Conservation (phyloP, 1,140 invertebrate genomes). For the Mizuhopecten yessoensis region DNA sequence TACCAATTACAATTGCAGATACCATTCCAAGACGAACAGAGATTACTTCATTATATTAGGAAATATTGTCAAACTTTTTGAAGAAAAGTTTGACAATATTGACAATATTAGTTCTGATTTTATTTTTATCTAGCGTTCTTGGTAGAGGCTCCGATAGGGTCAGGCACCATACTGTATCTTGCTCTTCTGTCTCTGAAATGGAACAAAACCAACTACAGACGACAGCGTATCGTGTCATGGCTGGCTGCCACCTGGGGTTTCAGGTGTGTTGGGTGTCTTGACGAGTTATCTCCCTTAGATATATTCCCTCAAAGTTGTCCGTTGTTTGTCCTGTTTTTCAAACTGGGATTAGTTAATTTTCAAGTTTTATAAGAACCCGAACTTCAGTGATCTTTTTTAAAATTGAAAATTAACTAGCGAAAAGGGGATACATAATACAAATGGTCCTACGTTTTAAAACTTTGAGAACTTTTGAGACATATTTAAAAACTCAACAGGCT, state of each 20-base stretch:
- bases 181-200: constrained; percentile 77
- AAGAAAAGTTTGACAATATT: no score
- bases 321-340: no score
- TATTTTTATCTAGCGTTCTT: background rate
- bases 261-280: constrained; percentile 71
- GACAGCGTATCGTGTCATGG: constrained; percentile 81
- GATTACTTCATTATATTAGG: background rate
- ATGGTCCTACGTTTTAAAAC: no score
- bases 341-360: no score
- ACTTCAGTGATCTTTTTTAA: no score
- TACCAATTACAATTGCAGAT: background rate
- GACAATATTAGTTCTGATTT: background rate
- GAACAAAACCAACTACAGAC: constrained; percentile 68
- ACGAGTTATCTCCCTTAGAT: no score
- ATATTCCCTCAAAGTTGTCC: no score
- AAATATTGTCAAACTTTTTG: background rate
- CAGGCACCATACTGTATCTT: constrained; percentile 79
- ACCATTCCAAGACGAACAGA: background rate
- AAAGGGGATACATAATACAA: no score
- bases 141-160: constrained; percentile 65
- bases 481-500: no score
- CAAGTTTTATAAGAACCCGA: no score
- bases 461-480: no score
- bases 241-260: constrained; percentile 81
- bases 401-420: no score